These are phyloP conservation scores for Choristoneura rosaceana DNA, from an alignment of 2,888 invertebrate genomes.

Conservation along the genomic window DNA sequence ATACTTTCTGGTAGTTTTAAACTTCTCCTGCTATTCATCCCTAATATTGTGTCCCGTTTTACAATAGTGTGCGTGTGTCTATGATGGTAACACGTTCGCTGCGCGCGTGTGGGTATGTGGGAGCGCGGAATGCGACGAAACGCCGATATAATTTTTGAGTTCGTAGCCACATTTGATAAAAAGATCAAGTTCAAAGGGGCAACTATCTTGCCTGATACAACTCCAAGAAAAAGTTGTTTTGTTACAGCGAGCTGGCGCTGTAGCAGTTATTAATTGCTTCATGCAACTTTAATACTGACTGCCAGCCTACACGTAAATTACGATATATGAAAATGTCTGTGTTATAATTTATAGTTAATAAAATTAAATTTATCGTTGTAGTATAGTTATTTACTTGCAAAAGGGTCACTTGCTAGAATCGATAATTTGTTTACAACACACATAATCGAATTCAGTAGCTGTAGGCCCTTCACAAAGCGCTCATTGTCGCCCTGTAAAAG, in stretches of 20 bases:
- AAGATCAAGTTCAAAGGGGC: constrained; percentile 83
- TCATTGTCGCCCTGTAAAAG: constrained; percentile 62
- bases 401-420: constrained; percentile 47
- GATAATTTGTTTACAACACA: constrained; percentile 65
- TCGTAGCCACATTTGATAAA: constrained; percentile 75
- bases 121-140: constrained; percentile 71
- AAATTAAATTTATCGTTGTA: constrained; percentile 37
- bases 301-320: constrained; percentile 32
- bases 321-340: constrained; percentile 30
- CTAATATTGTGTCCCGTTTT: constrained; percentile 28
- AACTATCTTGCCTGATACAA: constrained; percentile 60
- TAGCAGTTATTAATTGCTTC: constrained; percentile 33
- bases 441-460: constrained; percentile 72
- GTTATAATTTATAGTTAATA: constrained; percentile 30
- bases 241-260: constrained; percentile 17
- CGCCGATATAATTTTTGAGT: constrained; percentile 75
- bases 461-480: constrained; percentile 55
- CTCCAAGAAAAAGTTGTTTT: constrained; percentile 46
- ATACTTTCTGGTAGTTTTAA: too few relatives aligned
- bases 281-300: constrained; percentile 32
- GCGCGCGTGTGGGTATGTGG: constrained; percentile 58
- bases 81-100: constrained; percentile 42
- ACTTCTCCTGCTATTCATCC: constrained; percentile 22
- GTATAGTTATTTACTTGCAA: constrained; percentile 38
- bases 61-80: constrained; percentile 44